phyloP scores from a whole-genome alignment of 2,888 invertebrate genomes.

The Eupithecia pulchellata region DNA sequence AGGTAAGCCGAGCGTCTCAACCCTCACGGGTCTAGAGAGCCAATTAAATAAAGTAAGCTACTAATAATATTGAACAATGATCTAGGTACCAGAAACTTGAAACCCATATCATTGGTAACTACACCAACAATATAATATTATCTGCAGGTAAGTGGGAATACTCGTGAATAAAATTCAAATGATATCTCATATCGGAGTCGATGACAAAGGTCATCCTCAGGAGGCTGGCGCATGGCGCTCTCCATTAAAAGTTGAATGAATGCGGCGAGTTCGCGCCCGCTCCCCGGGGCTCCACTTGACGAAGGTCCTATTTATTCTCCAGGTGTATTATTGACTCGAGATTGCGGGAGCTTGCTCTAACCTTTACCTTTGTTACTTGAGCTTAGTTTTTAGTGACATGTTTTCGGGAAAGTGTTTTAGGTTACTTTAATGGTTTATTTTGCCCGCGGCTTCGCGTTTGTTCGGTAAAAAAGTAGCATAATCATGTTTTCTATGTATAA shows the following conservation, averaged over 20 bases:
- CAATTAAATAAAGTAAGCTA: too few relatives aligned
- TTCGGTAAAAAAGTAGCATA: not conserved
- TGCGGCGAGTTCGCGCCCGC: slow-evolving; percentile 54
- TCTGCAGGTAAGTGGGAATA: not conserved
- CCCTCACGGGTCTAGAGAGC: too few relatives aligned
- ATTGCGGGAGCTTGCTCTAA: not conserved
- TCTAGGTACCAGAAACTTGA: too few relatives aligned
- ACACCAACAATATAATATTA: not conserved
- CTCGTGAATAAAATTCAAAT: slow-evolving; percentile 64
- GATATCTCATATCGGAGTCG: slow-evolving; percentile 63
- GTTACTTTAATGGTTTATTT: not conserved
- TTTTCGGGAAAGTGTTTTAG: not conserved
- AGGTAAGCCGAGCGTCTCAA: too few relatives aligned
- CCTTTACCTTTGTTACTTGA: not conserved
- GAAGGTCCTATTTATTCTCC: slow-evolving; percentile 47
- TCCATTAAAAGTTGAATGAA: slow-evolving; percentile 78
- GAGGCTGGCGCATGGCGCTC: slow-evolving; percentile 55
- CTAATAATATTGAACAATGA: too few relatives aligned
- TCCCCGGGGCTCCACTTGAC: slow-evolving; percentile 58
- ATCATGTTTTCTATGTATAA: too few relatives aligned
- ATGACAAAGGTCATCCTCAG: slow-evolving; percentile 65
- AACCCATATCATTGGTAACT: too few relatives aligned
- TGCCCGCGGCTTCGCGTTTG: not conserved
- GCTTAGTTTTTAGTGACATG: slow-evolving; percentile 3
- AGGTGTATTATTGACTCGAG: not conserved